Evolutionary conservation across 1,140 invertebrate genomes (phyloP).

Genomic region (Pemphigus obesinymphae): DNA sequence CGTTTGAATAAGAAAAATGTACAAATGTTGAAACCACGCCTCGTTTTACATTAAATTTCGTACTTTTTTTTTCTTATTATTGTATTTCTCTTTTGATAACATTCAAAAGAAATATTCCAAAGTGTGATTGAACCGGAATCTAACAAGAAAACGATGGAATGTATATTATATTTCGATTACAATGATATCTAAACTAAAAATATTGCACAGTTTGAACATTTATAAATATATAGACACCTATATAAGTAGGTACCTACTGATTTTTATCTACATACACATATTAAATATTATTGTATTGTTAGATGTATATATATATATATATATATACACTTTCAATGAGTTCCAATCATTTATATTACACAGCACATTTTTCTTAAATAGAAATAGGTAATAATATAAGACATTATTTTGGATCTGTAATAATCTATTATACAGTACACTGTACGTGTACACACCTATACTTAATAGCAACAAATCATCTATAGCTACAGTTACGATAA

Average conservation of each 20-base stretch:
- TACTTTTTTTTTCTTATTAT: not conserved
- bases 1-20: not conserved
- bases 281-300: not conserved
- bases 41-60: not conserved
- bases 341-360: constrained; percentile 1
- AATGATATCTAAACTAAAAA: constrained; percentile 7
- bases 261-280: not conserved
- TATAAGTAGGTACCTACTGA: not conserved
- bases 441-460: not conserved
- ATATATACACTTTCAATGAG: not conserved
- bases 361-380: not conserved
- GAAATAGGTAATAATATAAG: not conserved
- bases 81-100: not conserved
- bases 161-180: not conserved
- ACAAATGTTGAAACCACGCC: not conserved
- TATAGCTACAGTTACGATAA: not conserved
- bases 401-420: not conserved
- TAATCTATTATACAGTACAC: not conserved
- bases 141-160: not conserved
- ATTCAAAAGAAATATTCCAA: not conserved
- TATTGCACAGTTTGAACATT: not conserved
- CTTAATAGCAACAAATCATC: too few species aligned
- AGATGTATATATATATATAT: not conserved
- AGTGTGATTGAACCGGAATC: not conserved
- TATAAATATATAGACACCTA: not conserved